These are phyloP conservation scores for Pseudomyrmex gracilis DNA, from an alignment of 1,140 invertebrate genomes.

Conservation along the genomic window DNA sequence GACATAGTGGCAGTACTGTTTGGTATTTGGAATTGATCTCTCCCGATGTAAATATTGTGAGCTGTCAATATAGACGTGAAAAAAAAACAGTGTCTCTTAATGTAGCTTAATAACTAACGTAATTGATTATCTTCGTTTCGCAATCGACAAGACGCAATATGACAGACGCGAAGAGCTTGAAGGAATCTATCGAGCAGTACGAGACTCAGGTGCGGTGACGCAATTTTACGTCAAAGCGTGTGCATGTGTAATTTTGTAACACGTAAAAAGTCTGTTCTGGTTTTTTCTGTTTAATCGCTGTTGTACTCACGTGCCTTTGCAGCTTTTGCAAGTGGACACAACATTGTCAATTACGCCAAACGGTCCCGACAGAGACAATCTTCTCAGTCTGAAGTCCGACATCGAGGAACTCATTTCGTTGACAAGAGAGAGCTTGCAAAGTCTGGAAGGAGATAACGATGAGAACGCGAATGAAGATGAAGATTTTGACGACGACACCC, in stretches of 20 bases:
- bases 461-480: constrained; percentile 50
- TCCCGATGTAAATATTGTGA: neutral
- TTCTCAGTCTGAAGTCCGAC: constrained; percentile 87
- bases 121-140: neutral
- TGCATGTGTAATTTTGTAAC: neutral
- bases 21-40: neutral
- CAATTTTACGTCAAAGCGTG: neutral
- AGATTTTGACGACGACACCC: constrained; percentile 66
- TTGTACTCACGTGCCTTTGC: constrained; percentile 35
- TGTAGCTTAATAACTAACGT: neutral
- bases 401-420: constrained; percentile 89
- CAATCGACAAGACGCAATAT: constrained; percentile 49
- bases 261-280: neutral
- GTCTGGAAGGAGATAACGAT: constrained; percentile 69
- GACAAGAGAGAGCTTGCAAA: constrained; percentile 87
- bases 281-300: constrained; percentile 18
- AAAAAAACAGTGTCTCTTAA: neutral
- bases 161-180: constrained; percentile 77
- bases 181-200: constrained; percentile 84
- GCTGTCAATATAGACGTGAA: neutral
- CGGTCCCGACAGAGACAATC: constrained; percentile 86
- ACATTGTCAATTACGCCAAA: constrained; percentile 85
- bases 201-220: constrained; percentile 83
- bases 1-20: neutral
- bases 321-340: constrained; percentile 88